Evolutionary conservation across 1,140 invertebrate species (phyloP).

Genomic region (Popillia japonica): DNA sequence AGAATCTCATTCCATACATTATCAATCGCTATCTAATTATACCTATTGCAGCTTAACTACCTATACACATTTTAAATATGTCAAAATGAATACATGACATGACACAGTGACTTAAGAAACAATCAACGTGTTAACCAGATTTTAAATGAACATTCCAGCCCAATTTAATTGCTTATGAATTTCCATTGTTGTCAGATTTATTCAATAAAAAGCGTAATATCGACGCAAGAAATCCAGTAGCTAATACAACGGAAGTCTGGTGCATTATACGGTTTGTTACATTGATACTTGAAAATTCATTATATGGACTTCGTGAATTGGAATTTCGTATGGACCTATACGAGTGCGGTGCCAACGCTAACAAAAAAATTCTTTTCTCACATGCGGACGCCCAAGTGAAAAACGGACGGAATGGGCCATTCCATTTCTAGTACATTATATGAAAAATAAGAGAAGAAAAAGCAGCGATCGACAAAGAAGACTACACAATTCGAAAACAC

Average conservation of each 20-base stretch:
- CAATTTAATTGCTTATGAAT: neutral
- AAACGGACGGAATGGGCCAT: constrained; percentile 35
- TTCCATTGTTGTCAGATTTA: constrained; percentile 1
- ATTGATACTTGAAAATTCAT: constrained; percentile 35
- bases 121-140: neutral
- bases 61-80: no score
- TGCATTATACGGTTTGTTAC: constrained; percentile 29
- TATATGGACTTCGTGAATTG: constrained; percentile 25
- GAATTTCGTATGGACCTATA: constrained; percentile 32
- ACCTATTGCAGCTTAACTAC: no score
- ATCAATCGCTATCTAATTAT: no score
- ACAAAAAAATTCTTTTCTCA: constrained; percentile 29
- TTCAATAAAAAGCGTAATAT: neutral
- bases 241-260: constrained; percentile 31
- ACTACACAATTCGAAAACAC: constrained; percentile 58
- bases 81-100: no score
- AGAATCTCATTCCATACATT: no score
- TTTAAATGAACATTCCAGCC: neutral
- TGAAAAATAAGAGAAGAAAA: constrained; percentile 33
- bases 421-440: constrained; percentile 37
- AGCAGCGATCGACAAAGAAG: constrained; percentile 39
- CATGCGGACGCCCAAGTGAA: constrained; percentile 23
- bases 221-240: constrained; percentile 24
- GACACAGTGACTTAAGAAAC: neutral
- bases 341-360: constrained; percentile 13